Evolutionary conservation across 2,113 vertebrate genomes (phyloP).

Genomic region (Strigops habroptila): DNA sequence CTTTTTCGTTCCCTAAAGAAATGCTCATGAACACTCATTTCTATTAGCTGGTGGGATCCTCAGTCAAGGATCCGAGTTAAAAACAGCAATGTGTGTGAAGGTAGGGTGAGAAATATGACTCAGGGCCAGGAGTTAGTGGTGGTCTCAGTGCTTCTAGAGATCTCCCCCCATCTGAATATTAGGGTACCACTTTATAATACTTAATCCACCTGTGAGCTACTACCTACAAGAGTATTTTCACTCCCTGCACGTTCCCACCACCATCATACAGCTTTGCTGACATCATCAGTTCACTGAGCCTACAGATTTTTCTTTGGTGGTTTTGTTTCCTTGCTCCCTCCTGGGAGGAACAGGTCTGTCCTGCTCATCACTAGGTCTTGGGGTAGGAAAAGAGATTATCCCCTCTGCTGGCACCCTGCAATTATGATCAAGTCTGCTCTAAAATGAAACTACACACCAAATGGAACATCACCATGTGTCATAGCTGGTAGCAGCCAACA

Average conservation of each 20-base stretch:
- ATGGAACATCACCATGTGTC: fast-evolving
- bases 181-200: neutral
- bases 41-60: neutral
- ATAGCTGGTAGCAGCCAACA: neutral
- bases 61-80: neutral
- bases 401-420: neutral
- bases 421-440: neutral
- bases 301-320: fast-evolving
- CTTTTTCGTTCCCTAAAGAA: neutral
- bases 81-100: neutral
- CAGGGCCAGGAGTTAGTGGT: fast-evolving
- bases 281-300: neutral
- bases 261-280: neutral
- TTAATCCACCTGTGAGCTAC: neutral
- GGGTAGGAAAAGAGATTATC: neutral
- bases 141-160: neutral
- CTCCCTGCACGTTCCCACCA: fast-evolving
- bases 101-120: neutral
- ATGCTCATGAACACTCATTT: neutral
- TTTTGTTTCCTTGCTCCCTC: neutral
- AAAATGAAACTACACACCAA: neutral
- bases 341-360: neutral
- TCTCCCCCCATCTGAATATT: neutral
- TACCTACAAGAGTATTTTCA: neutral
- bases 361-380: neutral